Evolutionary conservation across 2,113 vertebrate species (phyloP), one percentile per base, ranked within the genome.

Genomic region (Brienomyrus longianalis): DNA sequence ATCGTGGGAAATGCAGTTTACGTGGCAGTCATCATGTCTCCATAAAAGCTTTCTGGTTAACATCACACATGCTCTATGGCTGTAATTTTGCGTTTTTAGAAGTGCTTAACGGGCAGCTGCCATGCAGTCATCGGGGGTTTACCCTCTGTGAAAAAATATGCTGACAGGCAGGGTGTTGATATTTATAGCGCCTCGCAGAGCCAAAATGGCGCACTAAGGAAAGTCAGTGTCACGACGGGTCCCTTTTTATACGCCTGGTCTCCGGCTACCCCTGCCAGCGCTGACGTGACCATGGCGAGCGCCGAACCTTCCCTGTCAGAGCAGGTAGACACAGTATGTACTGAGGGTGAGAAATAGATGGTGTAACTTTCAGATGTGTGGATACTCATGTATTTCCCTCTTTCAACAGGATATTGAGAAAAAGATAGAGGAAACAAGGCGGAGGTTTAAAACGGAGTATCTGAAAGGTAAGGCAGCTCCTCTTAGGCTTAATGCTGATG

Each of bases 401-500:
- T 83, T 91, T 51, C 92, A 93, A 92, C 95, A 96, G 96, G 96
- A 97, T n/a, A 96, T 96, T 89, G 94, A 95, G 85, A 96, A 92
- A 88, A 96, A 98, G 93, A 94, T 98, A 51, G 93, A 94, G 66
- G 97, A 98, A 92, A 97, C 94, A 0, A 95, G 97, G 43, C 95
- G 95, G 91, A 96, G 97, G 86, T 99, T 99, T 93, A 96, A 96
- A 91, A 93, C 95, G 19, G 98, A 99, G 89, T 97, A 95, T 91
- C 88, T 97, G 74, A 92, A 96, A 96, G 98, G 98, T 99, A 95
- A 93, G 45, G 45, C 23, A 84, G 21, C 23, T n/a, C 35, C 35
- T 4, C 8, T 70, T 27, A 66, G n/a, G 59, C 23, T 66, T 66
- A 66, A 66, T 66, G 62, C n/a, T 3, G 62, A 66, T 66, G n/a